Base-by-base conservation (phyloP, 92 coral and sea anemone genomes). In the Epizoanthus illoricatus region DNA sequence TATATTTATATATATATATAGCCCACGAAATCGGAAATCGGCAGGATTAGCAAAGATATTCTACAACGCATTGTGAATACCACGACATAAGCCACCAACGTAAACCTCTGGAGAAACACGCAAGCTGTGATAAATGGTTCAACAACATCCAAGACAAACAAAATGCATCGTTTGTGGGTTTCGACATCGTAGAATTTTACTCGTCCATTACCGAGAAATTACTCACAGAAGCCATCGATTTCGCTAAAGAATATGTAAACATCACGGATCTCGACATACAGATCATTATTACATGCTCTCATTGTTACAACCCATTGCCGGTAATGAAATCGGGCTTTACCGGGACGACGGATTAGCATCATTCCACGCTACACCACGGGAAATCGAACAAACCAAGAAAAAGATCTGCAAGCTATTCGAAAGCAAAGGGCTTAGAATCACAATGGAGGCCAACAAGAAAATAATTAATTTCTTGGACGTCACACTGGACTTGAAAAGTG, bases 121-220 rank as follows among this genome's bases (percentile, higher is more conserved):
- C 56, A 80, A 7, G 65, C 65, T 15, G 71, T 82, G 21, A 70
- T 73, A 19, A n/a, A 58, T 82, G 67, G 86, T 82, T 73, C 71
- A 82, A 42, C 19, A 2, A 43, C 58, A 82, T 82, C 2, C 36
- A 28, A 2, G 36, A 81, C 40, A 69, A 81, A 19, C 59, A 45
- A 8, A 17, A 42, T 18, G 58, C 66, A 78, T 13, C 81, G 19
- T 69, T 81, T 40, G 45, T 39, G 33, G 4, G 17, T 11, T 81
- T 43, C 49, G 8, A 7, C 49, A 43, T 7, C 49, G 5, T 5
- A 43, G 49, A 28, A 28, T 28, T 28, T 7, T 81, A 69, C 79
- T 68, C 80, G 5, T 68, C 81, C 62, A 81, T 68, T 49, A 65
- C 80, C 17, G 45, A 55, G 39, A 49, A 65, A 20, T 55, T 80